These are phyloP conservation scores for Drosophila dives DNA, from an alignment of 2,888 invertebrate genomes.

Conservation along the genomic window DNA sequence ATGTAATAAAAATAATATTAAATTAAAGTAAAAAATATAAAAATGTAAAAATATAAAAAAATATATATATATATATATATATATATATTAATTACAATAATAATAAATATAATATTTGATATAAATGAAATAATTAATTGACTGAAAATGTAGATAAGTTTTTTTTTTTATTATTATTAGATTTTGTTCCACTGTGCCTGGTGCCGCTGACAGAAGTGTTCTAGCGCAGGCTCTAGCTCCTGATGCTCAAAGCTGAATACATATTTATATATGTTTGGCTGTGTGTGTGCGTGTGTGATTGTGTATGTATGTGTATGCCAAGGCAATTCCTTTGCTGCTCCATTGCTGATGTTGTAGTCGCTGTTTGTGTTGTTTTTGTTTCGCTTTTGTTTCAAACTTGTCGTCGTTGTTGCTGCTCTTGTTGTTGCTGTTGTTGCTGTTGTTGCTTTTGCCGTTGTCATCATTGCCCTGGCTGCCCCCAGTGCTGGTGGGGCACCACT, in stretches of 20 bases:
- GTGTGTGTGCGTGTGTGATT: conserved; percentile 13
- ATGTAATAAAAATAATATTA: no score
- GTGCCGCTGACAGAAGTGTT: conserved; percentile 22
- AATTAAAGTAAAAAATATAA: no score
- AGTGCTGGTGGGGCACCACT: conserved; percentile 23
- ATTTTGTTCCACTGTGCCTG: conserved; percentile 12
- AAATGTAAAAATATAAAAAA: no score
- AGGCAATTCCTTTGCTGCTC: conserved; percentile 52
- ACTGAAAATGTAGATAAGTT: neutral
- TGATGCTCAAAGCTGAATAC: conserved; percentile 50
- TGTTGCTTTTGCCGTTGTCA: conserved; percentile 65
- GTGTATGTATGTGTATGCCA: conserved; percentile 31
- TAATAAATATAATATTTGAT: neutral
- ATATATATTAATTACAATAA: no score
- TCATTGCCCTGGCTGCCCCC: conserved; percentile 67
- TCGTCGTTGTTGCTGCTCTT: conserved; percentile 44
- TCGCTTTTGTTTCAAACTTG: conserved; percentile 67
- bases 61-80: no score
- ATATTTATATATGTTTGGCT: conserved; percentile 6
- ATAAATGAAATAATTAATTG: neutral
- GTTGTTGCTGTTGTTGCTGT: conserved; percentile 53
- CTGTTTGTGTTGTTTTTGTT: conserved; percentile 62
- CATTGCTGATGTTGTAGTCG: conserved; percentile 39
- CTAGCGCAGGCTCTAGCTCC: conserved; percentile 35
- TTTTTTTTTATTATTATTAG: no score